These are phyloP conservation scores for Caenorhabditis sp. DNA, from an alignment of 2,888 invertebrate genomes.

Conservation along the genomic window DNA sequence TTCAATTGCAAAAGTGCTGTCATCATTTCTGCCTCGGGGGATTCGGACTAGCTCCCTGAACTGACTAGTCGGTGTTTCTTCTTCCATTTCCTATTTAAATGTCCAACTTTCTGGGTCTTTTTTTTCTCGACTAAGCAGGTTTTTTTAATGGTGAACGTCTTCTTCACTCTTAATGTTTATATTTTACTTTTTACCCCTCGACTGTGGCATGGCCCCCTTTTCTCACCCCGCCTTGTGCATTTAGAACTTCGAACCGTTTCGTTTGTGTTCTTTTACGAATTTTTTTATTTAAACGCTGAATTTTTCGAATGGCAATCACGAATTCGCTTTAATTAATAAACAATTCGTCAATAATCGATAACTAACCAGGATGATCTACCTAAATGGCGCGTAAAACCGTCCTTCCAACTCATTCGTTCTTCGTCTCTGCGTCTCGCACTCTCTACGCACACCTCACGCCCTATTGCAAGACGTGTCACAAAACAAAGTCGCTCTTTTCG, in stretches of 20 bases:
- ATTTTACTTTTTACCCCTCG: background rate
- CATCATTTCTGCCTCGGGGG: slow-evolving; percentile 7
- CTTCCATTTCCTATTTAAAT: slow-evolving; percentile 1
- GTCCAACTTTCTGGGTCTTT: slow-evolving; percentile 21
- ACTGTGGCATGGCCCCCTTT: slow-evolving; percentile 27
- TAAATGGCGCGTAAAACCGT: background rate
- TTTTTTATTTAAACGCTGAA: slow-evolving; percentile 2
- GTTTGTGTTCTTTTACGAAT: slow-evolving; percentile 33
- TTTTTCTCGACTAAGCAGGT: slow-evolving; percentile 47
- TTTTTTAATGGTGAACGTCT: slow-evolving; percentile 8
- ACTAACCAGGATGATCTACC: background rate
- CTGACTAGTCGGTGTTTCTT: background rate
- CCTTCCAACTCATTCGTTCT: slow-evolving; percentile 28
- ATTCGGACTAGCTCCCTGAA: slow-evolving; percentile 21
- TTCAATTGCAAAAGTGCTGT: too few species aligned
- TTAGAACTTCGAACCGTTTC: background rate
- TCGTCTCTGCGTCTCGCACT: slow-evolving; percentile 27
- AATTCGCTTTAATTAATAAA: slow-evolving; percentile 46
- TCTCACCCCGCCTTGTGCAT: slow-evolving; percentile 2
- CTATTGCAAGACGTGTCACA: slow-evolving; percentile 21
- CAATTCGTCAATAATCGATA: background rate
- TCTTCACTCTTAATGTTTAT: too few species aligned
- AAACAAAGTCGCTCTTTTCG: slow-evolving; percentile 35
- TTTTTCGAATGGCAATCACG: background rate
- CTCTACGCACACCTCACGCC: slow-evolving; percentile 18